These are phyloP conservation scores for Dynastes tityus DNA, from an alignment of 2,888 invertebrate genomes.

Conservation along the genomic window DNA sequence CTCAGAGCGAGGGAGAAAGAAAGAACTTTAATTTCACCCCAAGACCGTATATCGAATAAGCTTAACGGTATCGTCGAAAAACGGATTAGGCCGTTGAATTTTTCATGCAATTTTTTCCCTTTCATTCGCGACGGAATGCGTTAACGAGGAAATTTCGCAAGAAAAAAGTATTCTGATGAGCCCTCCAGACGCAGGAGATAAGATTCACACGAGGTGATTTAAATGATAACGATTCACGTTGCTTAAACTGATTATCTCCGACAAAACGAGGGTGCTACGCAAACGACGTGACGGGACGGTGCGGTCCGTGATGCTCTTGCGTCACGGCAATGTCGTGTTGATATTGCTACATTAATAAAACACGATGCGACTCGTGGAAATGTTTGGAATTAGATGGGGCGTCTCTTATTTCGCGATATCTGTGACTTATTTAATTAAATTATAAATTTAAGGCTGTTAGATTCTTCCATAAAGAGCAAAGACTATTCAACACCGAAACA, in stretches of 20 bases:
- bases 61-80: conserved; percentile 30
- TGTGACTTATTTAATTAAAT: too few species aligned
- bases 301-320: background rate
- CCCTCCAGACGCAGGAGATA: conserved; percentile 31
- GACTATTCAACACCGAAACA: too few species aligned
- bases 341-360: conserved; percentile 28
- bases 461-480: too few species aligned
- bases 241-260: conserved; percentile 39
- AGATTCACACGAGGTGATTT: conserved; percentile 39
- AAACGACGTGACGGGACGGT: conserved; percentile 7
- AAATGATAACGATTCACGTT: conserved; percentile 40
- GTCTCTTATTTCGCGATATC: background rate
- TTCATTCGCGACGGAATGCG: conserved; percentile 44
- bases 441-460: too few species aligned
- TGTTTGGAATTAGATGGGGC: too few species aligned
- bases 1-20: background rate
- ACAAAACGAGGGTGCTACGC: conserved; percentile 27
- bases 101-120: conserved; percentile 45
- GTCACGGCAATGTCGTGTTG: background rate
- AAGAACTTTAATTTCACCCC: conserved; percentile 24
- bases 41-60: conserved; percentile 37
- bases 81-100: conserved; percentile 43
- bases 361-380: too few species aligned
- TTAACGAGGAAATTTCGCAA: conserved; percentile 38
- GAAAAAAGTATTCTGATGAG: conserved; percentile 24